Evolutionary conservation across 2,888 invertebrate genomes (phyloP), one percentile per base, ranked within the genome.

Genomic region (Thysanoteuthis rhombus): DNA sequence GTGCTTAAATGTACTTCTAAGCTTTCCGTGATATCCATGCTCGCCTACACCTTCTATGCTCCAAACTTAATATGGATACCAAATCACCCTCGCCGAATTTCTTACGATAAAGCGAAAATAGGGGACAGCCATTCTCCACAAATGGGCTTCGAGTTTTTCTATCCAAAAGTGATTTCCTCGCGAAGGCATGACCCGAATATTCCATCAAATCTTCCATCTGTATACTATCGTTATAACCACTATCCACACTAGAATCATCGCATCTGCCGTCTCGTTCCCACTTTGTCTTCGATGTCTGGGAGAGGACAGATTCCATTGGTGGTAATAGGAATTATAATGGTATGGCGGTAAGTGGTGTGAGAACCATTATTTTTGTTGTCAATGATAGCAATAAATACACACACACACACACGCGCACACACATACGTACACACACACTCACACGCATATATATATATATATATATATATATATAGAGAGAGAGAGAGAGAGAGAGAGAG

Each of bases 311-410:
- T 28, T 25, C 1, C 6, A 28, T n/a, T n/a, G 1, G n/a, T n/a
- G n/a, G 75, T 75, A 75, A 75, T 75, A n/a, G 75, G n/a, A 75
- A 75, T n/a, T 75, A 75, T 75, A 75, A 75, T 75, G n/a, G 75
- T n/a, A 75, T 2, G 75, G 1, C 36, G 1, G 75, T n/a, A n/a
- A 8, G 10, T n/a, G n/a, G n/a, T n/a, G 16, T 19, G n/a, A 6
- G n/a, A 75, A 12, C 16, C 1, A n/a, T 75, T n/a, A n/a, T 75
- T 75, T n/a, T 25, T 25, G 12, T 75, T 75, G 2, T 12, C 16
- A 12, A 75, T 1, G n/a, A n/a, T n/a, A n/a, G n/a, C n/a, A 2
- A n/a, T 75, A n/a, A 6, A 75, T 32, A n/a, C 8, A 75, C 6
- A n/a, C n/a, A n/a, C 36, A 75, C 12, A n/a, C 36, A n/a, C 8